phyloP scores from a whole-genome alignment of 2,888 invertebrate genomes.

The Podabrus alpinus region DNA sequence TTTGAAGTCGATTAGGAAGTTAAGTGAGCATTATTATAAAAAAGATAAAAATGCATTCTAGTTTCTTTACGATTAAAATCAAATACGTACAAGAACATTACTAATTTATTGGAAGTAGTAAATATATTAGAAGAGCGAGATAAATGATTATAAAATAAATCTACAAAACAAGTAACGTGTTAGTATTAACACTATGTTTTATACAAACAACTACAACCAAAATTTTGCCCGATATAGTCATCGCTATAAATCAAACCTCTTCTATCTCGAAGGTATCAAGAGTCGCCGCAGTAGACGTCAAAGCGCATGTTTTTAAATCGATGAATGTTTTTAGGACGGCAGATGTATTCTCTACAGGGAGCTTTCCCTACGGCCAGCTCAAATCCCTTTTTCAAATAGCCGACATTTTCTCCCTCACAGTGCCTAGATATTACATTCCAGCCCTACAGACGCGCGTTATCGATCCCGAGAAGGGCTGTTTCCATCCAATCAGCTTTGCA shows the following conservation, averaged over 20 bases:
- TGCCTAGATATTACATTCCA: conserved; percentile 42
- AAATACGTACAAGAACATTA: neutral
- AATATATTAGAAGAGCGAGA: neutral
- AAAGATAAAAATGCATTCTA: too few species aligned
- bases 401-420: conserved; percentile 38
- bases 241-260: conserved; percentile 46
- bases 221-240: conserved; percentile 42
- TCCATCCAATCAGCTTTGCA: conserved; percentile 40
- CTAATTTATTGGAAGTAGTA: neutral
- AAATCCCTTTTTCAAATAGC: conserved; percentile 44
- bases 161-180: neutral
- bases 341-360: conserved; percentile 39
- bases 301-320: conserved; percentile 25
- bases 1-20: too few species aligned
- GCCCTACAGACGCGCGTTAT: conserved; percentile 42
- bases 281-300: conserved; percentile 5
- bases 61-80: too few species aligned
- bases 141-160: neutral
- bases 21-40: too few species aligned
- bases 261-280: conserved; percentile 35
- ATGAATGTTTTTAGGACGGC: conserved; percentile 38
- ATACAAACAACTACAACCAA: conserved; percentile 5
- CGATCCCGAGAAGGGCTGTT: conserved; percentile 41
- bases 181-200: neutral
- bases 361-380: conserved; percentile 37